Percentiles rank a stretch among this genome's conserved stretches.
These are phyloP conservation scores for Rhinogobio ventralis DNA, from an alignment of 2,797 vertebrate species.

Conservation along the genomic window DNA sequence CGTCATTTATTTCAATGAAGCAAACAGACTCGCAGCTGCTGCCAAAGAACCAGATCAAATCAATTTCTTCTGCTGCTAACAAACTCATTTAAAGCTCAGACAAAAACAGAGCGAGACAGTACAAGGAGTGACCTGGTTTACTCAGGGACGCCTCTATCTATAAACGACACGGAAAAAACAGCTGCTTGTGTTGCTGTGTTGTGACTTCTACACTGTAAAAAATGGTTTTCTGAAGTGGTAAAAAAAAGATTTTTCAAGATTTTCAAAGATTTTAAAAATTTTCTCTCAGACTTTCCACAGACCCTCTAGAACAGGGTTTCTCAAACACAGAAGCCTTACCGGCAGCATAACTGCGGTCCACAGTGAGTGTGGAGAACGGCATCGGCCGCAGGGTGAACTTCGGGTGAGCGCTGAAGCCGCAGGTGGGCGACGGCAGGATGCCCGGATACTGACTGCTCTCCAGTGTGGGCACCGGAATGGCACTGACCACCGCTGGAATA, in stretches of 20 bases:
- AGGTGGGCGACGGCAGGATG: constrained; percentile 91
- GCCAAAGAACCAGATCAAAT: constrained; percentile 14
- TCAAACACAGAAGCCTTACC: constrained; percentile 64
- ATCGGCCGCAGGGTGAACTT: constrained; percentile 91
- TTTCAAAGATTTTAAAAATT: too few relatives aligned
- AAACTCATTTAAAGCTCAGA: constrained; percentile 6
- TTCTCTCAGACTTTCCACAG: not conserved
- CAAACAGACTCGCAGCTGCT: constrained; percentile 19
- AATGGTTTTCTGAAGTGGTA: not conserved
- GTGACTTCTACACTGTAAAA: not conserved
- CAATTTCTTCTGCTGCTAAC: constrained; percentile 12
- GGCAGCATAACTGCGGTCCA: constrained; percentile 87
- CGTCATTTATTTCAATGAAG: not conserved
- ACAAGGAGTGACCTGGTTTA: not conserved
- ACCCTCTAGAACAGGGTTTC: not conserved
- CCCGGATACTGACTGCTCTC: constrained; percentile 93
- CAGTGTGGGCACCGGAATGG: constrained; percentile 90
- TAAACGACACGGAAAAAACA: not conserved
- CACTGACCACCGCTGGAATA: constrained; percentile 88
- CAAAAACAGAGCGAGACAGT: not conserved
- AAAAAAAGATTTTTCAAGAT: constrained; percentile 1
- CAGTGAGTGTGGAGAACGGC: constrained; percentile 88
- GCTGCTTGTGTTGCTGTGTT: not conserved
- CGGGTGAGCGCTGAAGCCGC: constrained; percentile 84
- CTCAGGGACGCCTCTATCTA: not conserved